Evolutionary conservation across 2,888 invertebrate species (phyloP), one percentile per base, ranked within the genome.

Genomic region (Leucozona laternaria): DNA sequence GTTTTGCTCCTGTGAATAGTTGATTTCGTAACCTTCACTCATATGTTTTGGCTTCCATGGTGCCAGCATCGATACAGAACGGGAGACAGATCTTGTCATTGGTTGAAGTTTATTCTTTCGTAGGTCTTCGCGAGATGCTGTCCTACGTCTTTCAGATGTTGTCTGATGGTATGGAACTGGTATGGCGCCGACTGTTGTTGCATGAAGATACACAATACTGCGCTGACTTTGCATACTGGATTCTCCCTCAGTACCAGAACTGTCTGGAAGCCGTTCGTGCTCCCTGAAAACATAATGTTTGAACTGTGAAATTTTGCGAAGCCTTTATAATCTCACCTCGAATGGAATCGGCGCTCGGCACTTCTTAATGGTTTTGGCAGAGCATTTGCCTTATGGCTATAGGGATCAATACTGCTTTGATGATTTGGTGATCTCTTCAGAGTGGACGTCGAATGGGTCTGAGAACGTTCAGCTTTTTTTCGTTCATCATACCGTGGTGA

Each of bases 171-270:
- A 93, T 40, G 96, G 96, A 89, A 96, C 96, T 20, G 97, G 97
- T 91, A 97, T 97, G 91, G 96, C 97, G 79, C 97, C 97, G 90
- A 97, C 96, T 94, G 97, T 97, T 62, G 97, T 96, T 70, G 97
- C 97, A 90, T 97, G 97, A 70, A 97, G 93, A 91, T 96, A 97
- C 22, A 97, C 97, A 22, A 97, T 95, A 90, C 97, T 97, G 90
- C 96, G 94, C 91, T 97, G 97, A 75, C 96, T 96, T 90, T 96
- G 96, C 89, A 96, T 95, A 90, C 97, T 97, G 77, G 95, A 95
- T 89, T 96, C 96, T 0, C 96, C 96, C 90, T 96, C 96, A 0
- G 96, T 96, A 89, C 96, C 96, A 7, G 92, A 93, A 70, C 93
- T 93, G 84, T 93, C 93, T 10, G 92, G 92, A 87, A 92, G 91